Evolutionary conservation across 2,113 vertebrate genomes (phyloP).

Genomic region (Pandion haliaetus): DNA sequence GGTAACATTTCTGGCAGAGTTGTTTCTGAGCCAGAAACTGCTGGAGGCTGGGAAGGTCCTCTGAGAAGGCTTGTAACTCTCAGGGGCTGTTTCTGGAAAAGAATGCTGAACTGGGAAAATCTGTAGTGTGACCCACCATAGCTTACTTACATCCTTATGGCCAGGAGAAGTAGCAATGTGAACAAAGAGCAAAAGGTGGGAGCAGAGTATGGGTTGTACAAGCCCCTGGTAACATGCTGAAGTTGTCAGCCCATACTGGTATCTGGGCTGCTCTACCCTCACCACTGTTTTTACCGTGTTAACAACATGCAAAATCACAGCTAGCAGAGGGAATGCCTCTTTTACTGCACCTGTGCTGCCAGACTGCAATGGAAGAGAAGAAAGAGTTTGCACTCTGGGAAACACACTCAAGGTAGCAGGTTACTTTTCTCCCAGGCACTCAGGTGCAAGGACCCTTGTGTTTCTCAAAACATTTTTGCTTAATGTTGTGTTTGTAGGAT

Average conservation of each 20-base stretch:
- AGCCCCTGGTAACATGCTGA: not conserved
- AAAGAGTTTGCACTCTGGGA: not conserved
- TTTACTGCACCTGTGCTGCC: fast-evolving
- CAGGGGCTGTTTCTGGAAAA: not conserved
- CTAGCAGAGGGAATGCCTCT: not conserved
- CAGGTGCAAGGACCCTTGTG: not conserved
- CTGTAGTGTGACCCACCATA: no score
- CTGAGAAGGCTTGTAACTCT: not conserved
- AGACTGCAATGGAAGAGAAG: not conserved
- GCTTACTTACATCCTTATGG: not conserved
- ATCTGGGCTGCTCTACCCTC: not conserved
- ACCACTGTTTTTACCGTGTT: fast-evolving
- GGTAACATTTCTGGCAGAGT: not conserved
- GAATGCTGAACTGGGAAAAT: not conserved
- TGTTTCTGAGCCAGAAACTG: not conserved
- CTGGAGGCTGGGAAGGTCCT: not conserved
- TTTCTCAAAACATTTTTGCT: not conserved
- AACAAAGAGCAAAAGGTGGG: not conserved
- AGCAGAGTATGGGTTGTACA: fast-evolving
- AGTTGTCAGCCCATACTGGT: not conserved
- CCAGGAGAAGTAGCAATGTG: not conserved
- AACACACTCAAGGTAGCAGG: not conserved
- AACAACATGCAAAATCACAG: fast-evolving
- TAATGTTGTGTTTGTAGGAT: not conserved
- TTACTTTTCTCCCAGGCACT: not conserved